Conservation (phyloP, 1,140 invertebrate species). For the Drosophila gunungcola region DNA sequence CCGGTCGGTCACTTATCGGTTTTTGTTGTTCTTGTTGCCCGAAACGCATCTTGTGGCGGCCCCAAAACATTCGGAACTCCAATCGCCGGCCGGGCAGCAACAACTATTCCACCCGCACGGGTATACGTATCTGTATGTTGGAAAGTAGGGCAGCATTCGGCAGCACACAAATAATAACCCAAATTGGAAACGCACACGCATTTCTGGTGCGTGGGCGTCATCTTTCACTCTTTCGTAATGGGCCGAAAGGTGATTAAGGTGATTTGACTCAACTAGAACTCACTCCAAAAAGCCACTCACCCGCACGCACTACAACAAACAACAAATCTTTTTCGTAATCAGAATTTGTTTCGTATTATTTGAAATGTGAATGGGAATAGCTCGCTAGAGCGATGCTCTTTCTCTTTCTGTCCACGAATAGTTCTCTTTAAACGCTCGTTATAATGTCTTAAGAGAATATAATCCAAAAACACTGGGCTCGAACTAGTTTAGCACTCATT, state of each 20-base stretch:
- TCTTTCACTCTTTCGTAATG: slow-evolving; percentile 54
- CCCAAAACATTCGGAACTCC: slow-evolving; percentile 37
- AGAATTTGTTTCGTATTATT: slow-evolving; percentile 27
- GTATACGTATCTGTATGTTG: slow-evolving; percentile 39
- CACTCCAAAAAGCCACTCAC: slow-evolving; percentile 5
- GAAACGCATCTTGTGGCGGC: slow-evolving; percentile 61
- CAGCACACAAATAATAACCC: slow-evolving; percentile 65
- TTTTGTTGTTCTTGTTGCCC: slow-evolving; percentile 31
- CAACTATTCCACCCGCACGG: slow-evolving; percentile 7
- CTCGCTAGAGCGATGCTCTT: background rate
- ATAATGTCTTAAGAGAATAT: slow-evolving; percentile 52
- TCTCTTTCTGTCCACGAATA: slow-evolving; percentile 1
- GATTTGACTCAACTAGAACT: slow-evolving; percentile 15
- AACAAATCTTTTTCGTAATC: slow-evolving; percentile 43
- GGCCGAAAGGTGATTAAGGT: slow-evolving; percentile 32
- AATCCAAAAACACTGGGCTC: slow-evolving; percentile 34
- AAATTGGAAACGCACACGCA: slow-evolving; percentile 74
- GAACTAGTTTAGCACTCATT: background rate
- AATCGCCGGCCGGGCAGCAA: slow-evolving; percentile 38
- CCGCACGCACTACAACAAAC: background rate
- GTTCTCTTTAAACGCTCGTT: slow-evolving; percentile 23
- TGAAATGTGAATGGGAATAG: slow-evolving; percentile 13
- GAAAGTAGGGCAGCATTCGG: slow-evolving; percentile 70
- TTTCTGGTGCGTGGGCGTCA: slow-evolving; percentile 50
- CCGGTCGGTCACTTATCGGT: slow-evolving; percentile 42